Evolutionary conservation across 2,797 vertebrate species (phyloP).

Genomic region (Alca torda): DNA sequence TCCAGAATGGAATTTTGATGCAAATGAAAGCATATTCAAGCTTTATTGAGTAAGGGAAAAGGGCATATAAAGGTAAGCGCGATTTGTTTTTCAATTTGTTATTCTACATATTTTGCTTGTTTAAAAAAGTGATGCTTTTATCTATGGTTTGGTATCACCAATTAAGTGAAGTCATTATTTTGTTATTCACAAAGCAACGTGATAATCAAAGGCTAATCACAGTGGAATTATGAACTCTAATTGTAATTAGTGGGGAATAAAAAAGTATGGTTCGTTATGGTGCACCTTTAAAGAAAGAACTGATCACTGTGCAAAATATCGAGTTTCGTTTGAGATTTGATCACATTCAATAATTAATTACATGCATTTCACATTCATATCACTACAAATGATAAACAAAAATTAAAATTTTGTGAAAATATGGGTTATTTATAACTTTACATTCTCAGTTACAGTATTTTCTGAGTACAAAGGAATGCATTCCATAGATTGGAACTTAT

Average conservation of each 20-base stretch:
- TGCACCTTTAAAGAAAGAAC: neutral
- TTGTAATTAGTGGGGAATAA: slow-evolving; percentile 2
- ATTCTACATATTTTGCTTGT: neutral
- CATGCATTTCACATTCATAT: neutral
- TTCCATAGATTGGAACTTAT: neutral
- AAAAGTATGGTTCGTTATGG: neutral
- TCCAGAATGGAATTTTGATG: neutral
- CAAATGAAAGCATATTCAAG: neutral
- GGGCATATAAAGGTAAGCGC: neutral
- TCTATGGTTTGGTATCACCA: neutral
- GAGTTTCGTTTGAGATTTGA: neutral
- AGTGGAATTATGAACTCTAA: slow-evolving; percentile 8
- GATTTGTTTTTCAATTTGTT: neutral
- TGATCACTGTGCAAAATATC: neutral
- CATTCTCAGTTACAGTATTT: neutral
- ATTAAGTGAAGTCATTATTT: slow-evolving; percentile 2
- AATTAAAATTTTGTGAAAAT: neutral
- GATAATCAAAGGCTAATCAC: slow-evolving; percentile 22
- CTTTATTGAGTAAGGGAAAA: neutral
- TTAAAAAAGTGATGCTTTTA: neutral
- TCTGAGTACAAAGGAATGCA: neutral
- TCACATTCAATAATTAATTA: neutral
- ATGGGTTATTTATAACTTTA: neutral
- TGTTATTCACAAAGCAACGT: slow-evolving; percentile 7
- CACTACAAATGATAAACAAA: neutral